Conservation (phyloP, 2,888 invertebrate species). For the Abscondita cerata region DNA sequence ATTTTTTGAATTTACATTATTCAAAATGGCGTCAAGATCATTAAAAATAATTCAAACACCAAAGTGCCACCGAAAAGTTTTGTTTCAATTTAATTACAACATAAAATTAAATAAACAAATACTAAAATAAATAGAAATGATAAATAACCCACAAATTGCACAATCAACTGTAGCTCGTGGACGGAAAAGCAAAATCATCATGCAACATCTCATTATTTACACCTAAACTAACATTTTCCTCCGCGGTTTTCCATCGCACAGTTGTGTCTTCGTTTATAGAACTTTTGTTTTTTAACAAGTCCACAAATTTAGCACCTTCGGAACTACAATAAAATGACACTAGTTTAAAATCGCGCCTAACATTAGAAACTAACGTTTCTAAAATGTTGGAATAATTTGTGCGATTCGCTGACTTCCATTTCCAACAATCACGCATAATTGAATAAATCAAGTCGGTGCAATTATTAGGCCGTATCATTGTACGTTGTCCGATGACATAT, state of each 20-base stretch:
- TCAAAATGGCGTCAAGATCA: too few relatives aligned
- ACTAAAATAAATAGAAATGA: too few relatives aligned
- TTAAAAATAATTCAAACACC: too few relatives aligned
- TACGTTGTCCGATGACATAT: constrained; percentile 64
- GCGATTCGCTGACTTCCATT: constrained; percentile 66
- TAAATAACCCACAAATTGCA: too few relatives aligned
- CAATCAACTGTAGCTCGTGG: too few relatives aligned
- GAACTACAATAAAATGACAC: constrained; percentile 71
- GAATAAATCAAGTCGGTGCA: constrained; percentile 71
- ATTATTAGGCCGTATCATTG: constrained; percentile 67
- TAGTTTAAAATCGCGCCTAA: constrained; percentile 64
- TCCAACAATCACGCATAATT: constrained; percentile 74
- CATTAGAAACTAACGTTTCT: constrained; percentile 63
- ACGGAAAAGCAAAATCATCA: too few relatives aligned
- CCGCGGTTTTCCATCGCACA: not conserved
- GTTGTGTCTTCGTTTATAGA: not conserved
- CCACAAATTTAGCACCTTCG: constrained; percentile 54
- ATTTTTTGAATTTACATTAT: too few relatives aligned
- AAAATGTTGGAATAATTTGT: constrained; percentile 70
- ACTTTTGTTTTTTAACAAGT: not conserved
- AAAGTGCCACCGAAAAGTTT: too few relatives aligned
- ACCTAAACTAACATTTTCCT: constrained; percentile 41
- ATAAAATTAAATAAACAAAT: too few relatives aligned
- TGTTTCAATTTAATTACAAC: too few relatives aligned
- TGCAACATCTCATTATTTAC: too few relatives aligned